Base-by-base conservation (phyloP, 2,888 invertebrate species). In the Tricholauxania praeusta region DNA sequence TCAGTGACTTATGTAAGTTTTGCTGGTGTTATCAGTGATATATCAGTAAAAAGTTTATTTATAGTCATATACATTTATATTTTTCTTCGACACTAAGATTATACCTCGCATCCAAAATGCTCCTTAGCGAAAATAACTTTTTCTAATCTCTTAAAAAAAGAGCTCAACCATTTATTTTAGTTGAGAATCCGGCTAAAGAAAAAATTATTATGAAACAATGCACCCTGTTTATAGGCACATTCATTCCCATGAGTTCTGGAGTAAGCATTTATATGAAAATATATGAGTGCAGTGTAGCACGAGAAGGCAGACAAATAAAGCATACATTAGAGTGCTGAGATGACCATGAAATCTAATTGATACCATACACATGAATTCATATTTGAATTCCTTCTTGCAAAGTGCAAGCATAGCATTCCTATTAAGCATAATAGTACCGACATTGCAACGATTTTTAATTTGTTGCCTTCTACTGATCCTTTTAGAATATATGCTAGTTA, bases 381-480 rank as follows among this genome's bases (percentile, higher is more conserved):
- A 70, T n/a, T 12, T 10, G 28, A 19, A 51, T 32, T 19, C 47
- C 39, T 17, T 47, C 4, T 7, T 47, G 57, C 57, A 32, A 52
- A 59, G 48, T 66, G 63, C 75, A 52, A 67, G 71, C 67, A 72
- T 72, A 75, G 71, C 72, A 70, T 51, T 74, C 72, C 72, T 72
- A 69, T 66, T 74, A 72, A 70, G 72, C 62, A 32, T 63, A n/a
- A 17, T 47, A 72, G 8, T 7, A 28, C 8, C 3, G 51, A 19
- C 49, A 19, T 32, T 22, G 28, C 28, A 59, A 55, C 59, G 15
- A 68, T 68, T 68, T 68, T 68, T 59, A 68, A 57, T 59, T 68
- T 59, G 59, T 57, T 39, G 8, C 28, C 51, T 52, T 52, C 32
- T 51, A 1, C n/a, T 17, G 49, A 12, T n/a, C 49, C 48, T 47